Evolutionary conservation across 2,797 vertebrate species (phyloP).

Genomic region (Parambassis ranga): DNA sequence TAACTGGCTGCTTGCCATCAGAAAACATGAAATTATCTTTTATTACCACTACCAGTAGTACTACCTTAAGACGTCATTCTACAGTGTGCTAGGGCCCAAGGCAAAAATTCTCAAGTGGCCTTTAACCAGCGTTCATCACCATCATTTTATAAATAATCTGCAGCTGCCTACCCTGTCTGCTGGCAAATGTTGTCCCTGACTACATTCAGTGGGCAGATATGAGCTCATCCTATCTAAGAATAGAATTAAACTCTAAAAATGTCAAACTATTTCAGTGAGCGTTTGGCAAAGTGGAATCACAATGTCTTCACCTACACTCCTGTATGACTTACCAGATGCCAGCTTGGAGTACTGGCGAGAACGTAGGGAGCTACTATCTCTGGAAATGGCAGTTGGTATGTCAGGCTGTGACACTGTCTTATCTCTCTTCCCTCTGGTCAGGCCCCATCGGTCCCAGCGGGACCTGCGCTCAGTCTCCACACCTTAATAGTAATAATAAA

Average conservation of each 20-base stretch:
- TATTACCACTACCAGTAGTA: no score
- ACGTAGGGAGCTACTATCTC: slow-evolving; percentile 81
- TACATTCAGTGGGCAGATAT: neutral
- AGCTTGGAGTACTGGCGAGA: slow-evolving; percentile 84
- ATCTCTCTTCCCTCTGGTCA: slow-evolving; percentile 87
- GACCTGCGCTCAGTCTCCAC: slow-evolving; percentile 80
- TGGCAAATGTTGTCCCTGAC: no score
- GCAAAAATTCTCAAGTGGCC: no score
- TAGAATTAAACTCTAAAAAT: neutral
- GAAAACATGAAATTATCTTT: no score
- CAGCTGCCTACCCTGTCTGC: no score
- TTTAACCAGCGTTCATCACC: no score
- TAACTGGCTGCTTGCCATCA: neutral
- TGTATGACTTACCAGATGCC: slow-evolving; percentile 84
- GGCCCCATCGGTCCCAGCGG: slow-evolving; percentile 94
- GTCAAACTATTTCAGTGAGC: no score
- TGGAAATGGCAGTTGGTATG: slow-evolving; percentile 86
- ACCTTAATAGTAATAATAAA: slow-evolving; percentile 41
- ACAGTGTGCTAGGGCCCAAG: no score
- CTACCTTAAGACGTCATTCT: no score
- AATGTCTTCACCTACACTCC: neutral
- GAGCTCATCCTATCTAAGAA: neutral
- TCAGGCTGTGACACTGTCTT: slow-evolving; percentile 91
- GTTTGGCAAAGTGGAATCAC: neutral
- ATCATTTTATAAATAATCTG: no score